Evolutionary conservation across 2,888 invertebrate species (phyloP), one percentile per base, ranked within the genome.

Genomic region (Amphipoea oculea): DNA sequence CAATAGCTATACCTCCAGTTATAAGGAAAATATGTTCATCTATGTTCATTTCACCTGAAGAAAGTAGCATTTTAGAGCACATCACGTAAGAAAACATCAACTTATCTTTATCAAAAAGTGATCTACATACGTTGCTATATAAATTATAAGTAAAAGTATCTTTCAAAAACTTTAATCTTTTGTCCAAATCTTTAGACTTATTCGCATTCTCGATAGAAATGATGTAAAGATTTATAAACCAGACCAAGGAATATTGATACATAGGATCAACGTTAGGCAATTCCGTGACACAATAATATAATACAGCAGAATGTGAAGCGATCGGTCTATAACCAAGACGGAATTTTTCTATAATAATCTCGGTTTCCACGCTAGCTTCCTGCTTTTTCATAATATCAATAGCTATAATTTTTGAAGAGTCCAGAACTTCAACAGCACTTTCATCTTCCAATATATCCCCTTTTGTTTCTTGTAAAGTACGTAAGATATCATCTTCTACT

Each of bases 391-490:
- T 97, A 82, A 99, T 99, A 91, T 99, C 98, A 79, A 98, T 97
- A 0, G 99, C 98, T 62, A 99, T 95, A 14, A 97, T 94, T 95
- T 99, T 99, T 0, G 99, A 99, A 6, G 98, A 98, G 93, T 99
- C 99, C 69, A 99, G 96, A 82, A 99, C 98, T 93, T 98, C 97
- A 88, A 99, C 99, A 5, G 99, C 99, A 6, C 97, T 97, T 95
- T 99, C 99, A 93, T 99, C 99, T 95, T 99, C 99, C 83, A 99
- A 97, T 92, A 99, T 99, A 93, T 99, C 99, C 4, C 99, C 99
- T 93, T 99, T 98, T 2, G 98, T 97, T 91, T 98, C 98, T 67
- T 98, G 98, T 76, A 99, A 95, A 0, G 99, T 99, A 90, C 98
- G 97, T 71, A 99, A 96, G 89, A 99, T 99, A 95, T 98, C 98